phyloP scores from a whole-genome alignment of 2,888 invertebrate species.

The Neuroscelio doddi region DNA sequence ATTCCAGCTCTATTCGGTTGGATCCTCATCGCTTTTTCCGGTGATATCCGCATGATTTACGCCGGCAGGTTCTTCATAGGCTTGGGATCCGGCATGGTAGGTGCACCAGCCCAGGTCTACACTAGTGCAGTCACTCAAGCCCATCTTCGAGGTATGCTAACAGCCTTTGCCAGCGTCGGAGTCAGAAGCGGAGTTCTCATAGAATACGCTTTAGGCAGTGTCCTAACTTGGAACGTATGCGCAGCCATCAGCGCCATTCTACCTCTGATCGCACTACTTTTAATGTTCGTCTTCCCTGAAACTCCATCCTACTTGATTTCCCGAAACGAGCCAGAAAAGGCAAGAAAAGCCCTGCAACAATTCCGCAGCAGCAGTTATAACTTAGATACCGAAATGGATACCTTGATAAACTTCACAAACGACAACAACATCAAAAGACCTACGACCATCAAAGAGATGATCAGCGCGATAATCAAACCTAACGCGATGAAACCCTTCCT shows the following conservation, averaged over 20 bases:
- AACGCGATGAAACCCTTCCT: conserved; percentile 79
- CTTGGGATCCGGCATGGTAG: conserved; percentile 82
- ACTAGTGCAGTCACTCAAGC: conserved; percentile 83
- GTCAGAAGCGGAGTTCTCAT: conserved; percentile 82
- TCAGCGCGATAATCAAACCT: conserved; percentile 76
- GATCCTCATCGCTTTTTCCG: conserved; percentile 77
- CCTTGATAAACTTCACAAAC: conserved; percentile 76
- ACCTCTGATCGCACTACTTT: conserved; percentile 76
- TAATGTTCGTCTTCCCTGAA: conserved; percentile 80
- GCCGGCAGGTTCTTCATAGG: conserved; percentile 80
- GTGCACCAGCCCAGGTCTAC: conserved; percentile 81
- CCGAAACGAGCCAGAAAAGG: conserved; percentile 76
- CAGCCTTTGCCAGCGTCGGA: conserved; percentile 81
- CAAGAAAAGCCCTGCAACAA: conserved; percentile 75
- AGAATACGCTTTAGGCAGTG: conserved; percentile 77
- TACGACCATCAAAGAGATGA: conserved; percentile 73
- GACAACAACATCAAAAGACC: conserved; percentile 78
- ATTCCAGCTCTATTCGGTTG: conserved; percentile 81
- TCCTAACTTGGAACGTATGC: conserved; percentile 77
- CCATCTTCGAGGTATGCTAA: conserved; percentile 82
- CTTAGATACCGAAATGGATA: conserved; percentile 77
- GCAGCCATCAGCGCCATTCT: conserved; percentile 78
- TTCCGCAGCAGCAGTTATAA: conserved; percentile 78
- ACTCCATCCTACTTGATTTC: conserved; percentile 82
- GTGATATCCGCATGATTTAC: conserved; percentile 77